phyloP scores from a whole-genome alignment of 2,888 invertebrate genomes.

The Tiliacea citrago region DNA sequence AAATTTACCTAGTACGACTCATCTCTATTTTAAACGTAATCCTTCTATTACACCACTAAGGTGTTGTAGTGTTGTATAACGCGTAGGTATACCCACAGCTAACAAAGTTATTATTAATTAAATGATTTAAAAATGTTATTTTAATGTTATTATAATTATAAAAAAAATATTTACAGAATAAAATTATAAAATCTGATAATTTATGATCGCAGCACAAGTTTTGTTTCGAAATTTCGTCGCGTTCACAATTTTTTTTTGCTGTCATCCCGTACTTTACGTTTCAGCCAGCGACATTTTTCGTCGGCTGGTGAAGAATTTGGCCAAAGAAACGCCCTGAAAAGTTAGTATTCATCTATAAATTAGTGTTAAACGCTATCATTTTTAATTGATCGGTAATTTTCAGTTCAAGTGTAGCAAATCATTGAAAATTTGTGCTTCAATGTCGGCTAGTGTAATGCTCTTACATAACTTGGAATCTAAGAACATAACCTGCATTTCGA shows the following conservation, averaged over 20 bases:
- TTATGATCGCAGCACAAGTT: slow-evolving; percentile 27
- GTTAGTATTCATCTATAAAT: slow-evolving; percentile 79
- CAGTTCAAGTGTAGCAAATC: slow-evolving; percentile 46
- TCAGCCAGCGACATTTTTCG: slow-evolving; percentile 87
- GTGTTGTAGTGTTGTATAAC: no score
- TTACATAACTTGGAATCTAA: slow-evolving; percentile 85
- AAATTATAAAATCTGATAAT: background rate
- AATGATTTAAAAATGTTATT: no score
- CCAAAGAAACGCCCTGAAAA: slow-evolving; percentile 80
- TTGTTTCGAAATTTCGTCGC: slow-evolving; percentile 36
- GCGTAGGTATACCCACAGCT: no score
- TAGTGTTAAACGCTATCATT: slow-evolving; percentile 24
- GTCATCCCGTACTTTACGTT: slow-evolving; percentile 76
- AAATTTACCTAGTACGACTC: no score
- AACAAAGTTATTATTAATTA: no score
- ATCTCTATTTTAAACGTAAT: no score
- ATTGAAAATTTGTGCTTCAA: slow-evolving; percentile 65
- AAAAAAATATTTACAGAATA: no score
- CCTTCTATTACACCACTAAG: no score
- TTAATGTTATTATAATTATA: no score
- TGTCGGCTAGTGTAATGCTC: slow-evolving; percentile 77
- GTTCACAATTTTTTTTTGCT: slow-evolving; percentile 68
- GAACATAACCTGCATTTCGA: slow-evolving; percentile 81
- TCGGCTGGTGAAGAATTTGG: slow-evolving; percentile 85
- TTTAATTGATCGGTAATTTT: slow-evolving; percentile 3